These are phyloP conservation scores for Acropternis orthonyx DNA, from an alignment of 2,797 vertebrate species.

Conservation along the genomic window DNA sequence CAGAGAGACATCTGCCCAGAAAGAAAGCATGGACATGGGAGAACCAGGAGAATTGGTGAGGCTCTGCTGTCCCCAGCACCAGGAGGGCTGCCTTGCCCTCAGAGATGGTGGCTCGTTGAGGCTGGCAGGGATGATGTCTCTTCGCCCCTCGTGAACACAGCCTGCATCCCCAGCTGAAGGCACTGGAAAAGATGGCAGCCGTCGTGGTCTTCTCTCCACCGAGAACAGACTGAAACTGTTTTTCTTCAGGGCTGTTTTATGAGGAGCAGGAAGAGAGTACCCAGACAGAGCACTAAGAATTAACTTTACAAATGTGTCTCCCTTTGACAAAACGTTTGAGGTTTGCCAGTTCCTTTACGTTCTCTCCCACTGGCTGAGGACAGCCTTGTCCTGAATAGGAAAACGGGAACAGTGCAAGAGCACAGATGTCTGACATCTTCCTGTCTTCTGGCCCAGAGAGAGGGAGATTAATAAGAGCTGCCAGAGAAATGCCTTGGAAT, in stretches of 20 bases:
- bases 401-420: background rate
- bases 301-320: background rate
- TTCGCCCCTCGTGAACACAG: background rate
- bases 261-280: background rate
- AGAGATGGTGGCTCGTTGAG: background rate
- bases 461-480: slow-evolving; percentile 10
- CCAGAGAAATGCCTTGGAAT: slow-evolving; percentile 23
- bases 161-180: background rate
- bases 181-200: background rate
- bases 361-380: background rate
- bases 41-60: background rate
- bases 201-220: background rate
- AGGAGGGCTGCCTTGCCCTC: background rate
- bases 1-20: background rate
- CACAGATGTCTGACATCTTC: slow-evolving; percentile 15
- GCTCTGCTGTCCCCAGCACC: background rate
- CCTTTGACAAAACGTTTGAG: background rate
- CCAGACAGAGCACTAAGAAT: background rate
- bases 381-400: slow-evolving; percentile 15
- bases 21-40: background rate
- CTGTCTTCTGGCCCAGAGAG: slow-evolving; percentile 13
- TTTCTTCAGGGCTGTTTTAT: background rate
- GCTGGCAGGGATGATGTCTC: background rate
- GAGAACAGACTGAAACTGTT: background rate
- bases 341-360: background rate